phyloP scores from a whole-genome alignment of 2,888 invertebrate species.

The Stegana nigrithorax region DNA sequence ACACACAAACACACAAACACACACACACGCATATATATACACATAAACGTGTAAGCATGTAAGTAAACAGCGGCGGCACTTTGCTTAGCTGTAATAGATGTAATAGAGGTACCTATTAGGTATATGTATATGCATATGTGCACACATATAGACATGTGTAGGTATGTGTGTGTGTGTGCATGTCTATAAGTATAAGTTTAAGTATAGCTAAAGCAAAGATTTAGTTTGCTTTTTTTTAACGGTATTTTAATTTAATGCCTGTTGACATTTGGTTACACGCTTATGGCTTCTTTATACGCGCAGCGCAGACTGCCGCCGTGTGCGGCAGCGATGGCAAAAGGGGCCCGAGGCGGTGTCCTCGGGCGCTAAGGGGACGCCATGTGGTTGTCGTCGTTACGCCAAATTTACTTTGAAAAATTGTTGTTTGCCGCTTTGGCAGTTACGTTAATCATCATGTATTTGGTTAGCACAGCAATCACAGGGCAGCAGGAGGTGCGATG shows the following conservation, averaged over 20 bases:
- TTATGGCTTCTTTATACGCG: slow-evolving; percentile 18
- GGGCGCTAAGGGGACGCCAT: neutral
- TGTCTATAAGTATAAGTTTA: neutral
- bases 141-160: neutral
- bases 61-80: too few relatives aligned
- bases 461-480: too few relatives aligned
- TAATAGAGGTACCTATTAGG: too few relatives aligned
- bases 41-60: too few relatives aligned
- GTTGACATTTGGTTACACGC: slow-evolving; percentile 46
- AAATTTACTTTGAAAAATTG: neutral
- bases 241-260: slow-evolving; percentile 49
- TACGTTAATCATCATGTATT: neutral
- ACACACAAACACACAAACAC: too few relatives aligned
- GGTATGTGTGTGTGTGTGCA: neutral
- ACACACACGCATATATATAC: too few relatives aligned
- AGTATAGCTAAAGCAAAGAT: neutral
- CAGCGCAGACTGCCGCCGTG: neutral
- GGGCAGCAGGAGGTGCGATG: too few relatives aligned
- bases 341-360: neutral
- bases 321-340: too few relatives aligned
- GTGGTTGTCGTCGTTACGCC: too few relatives aligned
- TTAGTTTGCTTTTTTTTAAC: slow-evolving; percentile 33
- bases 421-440: neutral
- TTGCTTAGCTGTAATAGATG: too few relatives aligned
- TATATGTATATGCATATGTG: too few relatives aligned